Evolutionary conservation across 2,888 invertebrate genomes (phyloP).

Genomic region (Acanthosoma haemorrhoidale): DNA sequence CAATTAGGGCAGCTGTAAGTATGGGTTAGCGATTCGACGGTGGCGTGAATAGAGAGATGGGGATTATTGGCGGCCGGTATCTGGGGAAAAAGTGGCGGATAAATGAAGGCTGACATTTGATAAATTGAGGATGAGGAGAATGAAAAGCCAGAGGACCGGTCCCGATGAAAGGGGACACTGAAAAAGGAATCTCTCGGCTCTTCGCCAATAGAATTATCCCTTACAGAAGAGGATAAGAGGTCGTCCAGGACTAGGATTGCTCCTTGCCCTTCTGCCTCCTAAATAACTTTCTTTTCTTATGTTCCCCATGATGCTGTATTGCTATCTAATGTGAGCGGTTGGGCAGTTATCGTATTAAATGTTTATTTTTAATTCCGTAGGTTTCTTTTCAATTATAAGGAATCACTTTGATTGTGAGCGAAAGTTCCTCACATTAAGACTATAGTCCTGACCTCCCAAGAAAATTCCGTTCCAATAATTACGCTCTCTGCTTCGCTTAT

Average conservation of each 20-base stretch:
- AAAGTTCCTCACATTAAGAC: too few species aligned
- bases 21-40: too few species aligned
- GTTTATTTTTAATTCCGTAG: too few species aligned
- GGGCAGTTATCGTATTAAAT: too few species aligned
- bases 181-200: neutral
- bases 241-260: neutral
- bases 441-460: too few species aligned
- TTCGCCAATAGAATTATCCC: constrained; percentile 23
- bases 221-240: neutral
- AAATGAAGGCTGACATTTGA: constrained; percentile 23
- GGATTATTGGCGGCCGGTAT: neutral
- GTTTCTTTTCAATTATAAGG: too few species aligned
- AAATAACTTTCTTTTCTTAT: too few species aligned
- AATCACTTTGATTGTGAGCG: too few species aligned
- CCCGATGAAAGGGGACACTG: neutral
- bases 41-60: neutral
- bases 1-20: neutral
- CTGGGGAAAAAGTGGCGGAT: neutral
- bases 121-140: constrained; percentile 20
- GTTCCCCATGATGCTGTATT: too few species aligned
- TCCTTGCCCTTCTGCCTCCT: neutral
- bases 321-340: too few species aligned
- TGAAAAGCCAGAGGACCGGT: constrained; percentile 1
- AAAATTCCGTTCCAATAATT: too few species aligned
- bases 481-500: too few species aligned